Evolutionary conservation across 1,140 invertebrate genomes (phyloP).

Genomic region (Hypothenemus hampei): DNA sequence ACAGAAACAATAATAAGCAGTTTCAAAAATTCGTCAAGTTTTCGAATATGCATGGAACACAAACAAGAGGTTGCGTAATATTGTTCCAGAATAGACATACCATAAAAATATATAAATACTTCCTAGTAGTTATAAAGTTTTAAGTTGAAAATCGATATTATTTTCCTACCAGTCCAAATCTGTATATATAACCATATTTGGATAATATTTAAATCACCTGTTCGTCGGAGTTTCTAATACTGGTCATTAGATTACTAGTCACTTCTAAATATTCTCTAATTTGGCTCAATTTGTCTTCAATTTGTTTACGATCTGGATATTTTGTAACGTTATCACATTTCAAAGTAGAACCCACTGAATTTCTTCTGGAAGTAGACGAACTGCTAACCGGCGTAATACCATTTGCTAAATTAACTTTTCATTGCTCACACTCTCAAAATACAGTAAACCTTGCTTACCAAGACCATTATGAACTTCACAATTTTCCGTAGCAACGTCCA

Average conservation of each 20-base stretch:
- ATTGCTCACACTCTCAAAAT: background rate
- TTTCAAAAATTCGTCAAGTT: too few species aligned
- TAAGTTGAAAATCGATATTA: too few species aligned
- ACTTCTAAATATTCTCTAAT: conserved; percentile 46
- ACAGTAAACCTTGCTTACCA: conserved; percentile 9
- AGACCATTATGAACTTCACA: conserved; percentile 17
- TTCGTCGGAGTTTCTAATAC: conserved; percentile 44
- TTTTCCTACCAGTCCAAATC: too few species aligned
- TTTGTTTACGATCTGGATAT: conserved; percentile 46
- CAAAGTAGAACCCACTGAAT: conserved; percentile 36
- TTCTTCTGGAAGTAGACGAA: conserved; percentile 37
- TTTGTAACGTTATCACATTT: conserved; percentile 45
- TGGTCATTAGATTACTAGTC: conserved; percentile 44
- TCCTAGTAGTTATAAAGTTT: too few species aligned
- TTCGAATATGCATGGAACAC: too few species aligned
- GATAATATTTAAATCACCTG: conserved; percentile 41
- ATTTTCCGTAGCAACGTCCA: conserved; percentile 29
- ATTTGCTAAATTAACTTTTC: conserved; percentile 18
- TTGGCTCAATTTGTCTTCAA: conserved; percentile 45
- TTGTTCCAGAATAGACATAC: too few species aligned
- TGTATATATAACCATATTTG: too few species aligned
- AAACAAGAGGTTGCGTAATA: too few species aligned
- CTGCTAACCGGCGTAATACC: conserved; percentile 31
- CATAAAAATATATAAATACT: too few species aligned
- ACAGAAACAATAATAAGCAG: too few species aligned